A percentile compares a stretch with the other conserved stretches of the same genome.
These are phyloP conservation scores for Drosophila greeni DNA, from an alignment of 2,888 invertebrate genomes.

Conservation along the genomic window DNA sequence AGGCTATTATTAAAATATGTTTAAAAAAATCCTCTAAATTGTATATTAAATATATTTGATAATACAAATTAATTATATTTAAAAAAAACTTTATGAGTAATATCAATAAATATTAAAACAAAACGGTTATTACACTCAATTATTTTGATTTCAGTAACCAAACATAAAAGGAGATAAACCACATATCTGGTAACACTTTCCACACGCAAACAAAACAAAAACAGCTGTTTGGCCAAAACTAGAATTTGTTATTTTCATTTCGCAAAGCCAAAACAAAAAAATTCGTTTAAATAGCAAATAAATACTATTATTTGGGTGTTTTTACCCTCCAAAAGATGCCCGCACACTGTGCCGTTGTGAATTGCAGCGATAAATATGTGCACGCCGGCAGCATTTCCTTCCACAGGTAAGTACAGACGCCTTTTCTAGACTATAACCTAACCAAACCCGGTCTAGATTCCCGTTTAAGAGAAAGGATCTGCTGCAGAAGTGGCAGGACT, in stretches of 20 bases:
- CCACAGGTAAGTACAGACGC: conserved; percentile 73
- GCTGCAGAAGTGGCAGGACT: conserved; percentile 76
- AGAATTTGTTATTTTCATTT: background rate
- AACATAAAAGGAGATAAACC: background rate
- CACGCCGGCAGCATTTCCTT: conserved; percentile 77
- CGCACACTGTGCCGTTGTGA: conserved; percentile 77
- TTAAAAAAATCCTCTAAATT: background rate
- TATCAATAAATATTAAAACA: background rate
- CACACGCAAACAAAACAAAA: conserved; percentile 1
- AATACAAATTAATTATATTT: background rate
- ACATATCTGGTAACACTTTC: background rate
- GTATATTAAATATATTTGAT: background rate
- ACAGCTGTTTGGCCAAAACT: conserved; percentile 16
- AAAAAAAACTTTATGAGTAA: background rate
- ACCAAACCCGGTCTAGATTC: conserved; percentile 64
- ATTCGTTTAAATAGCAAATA: background rate
- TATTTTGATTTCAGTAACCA: background rate
- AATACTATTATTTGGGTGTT: background rate
- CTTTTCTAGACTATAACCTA: background rate
- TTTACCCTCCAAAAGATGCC: conserved; percentile 64
- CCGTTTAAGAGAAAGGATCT: conserved; percentile 76
- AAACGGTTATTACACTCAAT: background rate
- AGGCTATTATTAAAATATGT: background rate
- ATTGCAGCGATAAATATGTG: conserved; percentile 77
- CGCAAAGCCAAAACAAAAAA: conserved; percentile 5